Conservation (phyloP, 2,113 vertebrate species). For the Fulica atra region DNA sequence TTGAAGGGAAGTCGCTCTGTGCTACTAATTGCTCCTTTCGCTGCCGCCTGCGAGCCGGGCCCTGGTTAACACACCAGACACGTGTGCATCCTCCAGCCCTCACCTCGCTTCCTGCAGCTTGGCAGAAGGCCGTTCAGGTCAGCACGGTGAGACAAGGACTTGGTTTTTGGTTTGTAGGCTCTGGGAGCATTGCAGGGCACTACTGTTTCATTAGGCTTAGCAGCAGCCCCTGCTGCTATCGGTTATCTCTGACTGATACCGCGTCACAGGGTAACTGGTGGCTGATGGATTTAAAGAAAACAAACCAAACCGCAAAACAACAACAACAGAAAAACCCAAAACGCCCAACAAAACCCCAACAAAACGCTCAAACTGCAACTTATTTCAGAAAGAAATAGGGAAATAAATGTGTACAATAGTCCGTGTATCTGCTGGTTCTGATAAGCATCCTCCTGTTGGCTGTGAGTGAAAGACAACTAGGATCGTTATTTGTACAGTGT, state of each 20-base stretch:
- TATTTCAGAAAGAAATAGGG: slow-evolving; percentile 80
- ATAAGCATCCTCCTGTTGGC: slow-evolving; percentile 87
- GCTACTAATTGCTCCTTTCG: slow-evolving; percentile 24
- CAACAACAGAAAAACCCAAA: too few relatives aligned
- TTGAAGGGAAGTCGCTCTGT: not conserved
- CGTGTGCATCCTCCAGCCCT: slow-evolving; percentile 7
- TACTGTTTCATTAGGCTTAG: slow-evolving; percentile 45
- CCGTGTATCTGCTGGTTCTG: slow-evolving; percentile 79
- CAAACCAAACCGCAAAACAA: not conserved
- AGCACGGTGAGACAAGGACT: not conserved
- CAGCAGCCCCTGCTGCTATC: slow-evolving; percentile 60
- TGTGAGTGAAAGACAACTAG: slow-evolving; percentile 85
- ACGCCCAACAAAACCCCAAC: not conserved
- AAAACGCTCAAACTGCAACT: slow-evolving; percentile 49
- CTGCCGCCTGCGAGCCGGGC: not conserved
- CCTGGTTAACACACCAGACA: not conserved
- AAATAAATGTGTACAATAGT: slow-evolving; percentile 79
- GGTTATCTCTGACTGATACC: slow-evolving; percentile 26
- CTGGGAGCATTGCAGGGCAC: not conserved
- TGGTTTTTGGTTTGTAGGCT: slow-evolving; percentile 44
- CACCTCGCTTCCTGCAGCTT: not conserved
- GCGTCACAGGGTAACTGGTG: slow-evolving; percentile 12
- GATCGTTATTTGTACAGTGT: slow-evolving; percentile 83
- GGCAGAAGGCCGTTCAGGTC: slow-evolving; percentile 21
- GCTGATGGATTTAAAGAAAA: slow-evolving; percentile 1